Evolutionary conservation across 2,888 invertebrate species (phyloP), one percentile per base, ranked within the genome.

Genomic region (Stenoptilia bipunctidactyla): DNA sequence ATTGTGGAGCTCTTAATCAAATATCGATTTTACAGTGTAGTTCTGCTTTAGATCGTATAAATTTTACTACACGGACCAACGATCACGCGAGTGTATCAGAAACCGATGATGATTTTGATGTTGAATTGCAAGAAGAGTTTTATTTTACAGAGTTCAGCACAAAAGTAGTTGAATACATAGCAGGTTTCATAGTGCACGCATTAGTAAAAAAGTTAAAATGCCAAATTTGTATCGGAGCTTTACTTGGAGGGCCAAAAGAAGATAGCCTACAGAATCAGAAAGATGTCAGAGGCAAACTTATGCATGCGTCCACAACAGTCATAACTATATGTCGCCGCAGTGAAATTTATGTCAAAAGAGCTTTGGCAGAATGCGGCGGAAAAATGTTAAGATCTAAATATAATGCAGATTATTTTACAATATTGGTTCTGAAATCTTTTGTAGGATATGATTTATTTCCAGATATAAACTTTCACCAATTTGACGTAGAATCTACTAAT

Each of bases 151-250:
- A 30, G n/a, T 12, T 30, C 4, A 12, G 30, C 13, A 30, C 30
- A 10, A 30, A 30, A 30, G 30, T 30, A 10, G n/a, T 30, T 12
- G 30, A 30, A 30, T 30, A 30, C 33, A 35, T 35, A 35, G 35
- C 35, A 15, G 14, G 14, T 15, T 35, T 12, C 35, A 35, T 35
- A 4, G 35, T 35, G 13, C 35, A 35, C 14, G 35, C 14, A 13
- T 35, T 13, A 35, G 13, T 14, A 15, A 35, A 35, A 35, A 35
- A 15, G 10, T 6, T 35, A 6, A 13, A 35, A 35, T 35, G 35
- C 15, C 35, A 35, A 15, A 35, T 13, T 12, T 35, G 12, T 14
- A 30, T 12, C 10, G 30, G 30, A 10, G 30, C 30, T 3, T 30
- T 30, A 30, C 30, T 10, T 30, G 20, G 20, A 20, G 20, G 8